Base-by-base conservation (phyloP, 2,888 invertebrate genomes). In the Pyrrhia umbra region DNA sequence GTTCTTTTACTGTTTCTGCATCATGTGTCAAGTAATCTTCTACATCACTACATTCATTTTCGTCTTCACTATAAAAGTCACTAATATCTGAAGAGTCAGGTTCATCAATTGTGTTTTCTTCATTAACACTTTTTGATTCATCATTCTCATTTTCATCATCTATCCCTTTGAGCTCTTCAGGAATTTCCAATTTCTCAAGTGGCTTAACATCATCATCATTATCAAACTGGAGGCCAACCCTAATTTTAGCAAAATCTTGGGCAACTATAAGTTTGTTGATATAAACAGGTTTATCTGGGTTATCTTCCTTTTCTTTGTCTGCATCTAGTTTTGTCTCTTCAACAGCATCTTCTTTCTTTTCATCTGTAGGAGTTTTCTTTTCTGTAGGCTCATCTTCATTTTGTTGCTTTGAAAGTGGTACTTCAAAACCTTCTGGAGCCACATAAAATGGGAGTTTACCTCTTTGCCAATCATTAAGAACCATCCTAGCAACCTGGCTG, bases 401-500 rank as follows among this genome's bases (percentile, higher is more conserved):
- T 57, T 83, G 80, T 69, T 89, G 88, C 69, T 95, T 94, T n/a
- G 95, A 90, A 73, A 96, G 90, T 2, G 97, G 97, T 50, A 95
- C 91, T 90, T 97, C 97, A 92, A 96, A 98, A 1, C 97, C 97
- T 78, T 97, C 97, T 15, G 99, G 99, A 46, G 97, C 95, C 4
- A 98, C 97, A 95, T 98, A 99, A 91, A 98, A 99, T 0, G 99
- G 99, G 56, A 99, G 93, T 91, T 98, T 99, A 5, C 99, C 99
- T 84, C 99, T 96, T 92, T 99, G 99, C 98, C 99, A 99, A 91
- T 99, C 99, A 94, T 99, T 99, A 2, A 99, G 95, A 9, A 99
- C 96, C 98, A 99, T 99, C 89, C 97, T 97, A 0, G 99, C 97
- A 0, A 97, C 97, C 66, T 97, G 97, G 50, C 96, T 94, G 18